Evolutionary conservation across 2,797 vertebrate genomes (phyloP), one percentile per base, ranked within the genome.

Genomic region (Labroides dimidiatus): DNA sequence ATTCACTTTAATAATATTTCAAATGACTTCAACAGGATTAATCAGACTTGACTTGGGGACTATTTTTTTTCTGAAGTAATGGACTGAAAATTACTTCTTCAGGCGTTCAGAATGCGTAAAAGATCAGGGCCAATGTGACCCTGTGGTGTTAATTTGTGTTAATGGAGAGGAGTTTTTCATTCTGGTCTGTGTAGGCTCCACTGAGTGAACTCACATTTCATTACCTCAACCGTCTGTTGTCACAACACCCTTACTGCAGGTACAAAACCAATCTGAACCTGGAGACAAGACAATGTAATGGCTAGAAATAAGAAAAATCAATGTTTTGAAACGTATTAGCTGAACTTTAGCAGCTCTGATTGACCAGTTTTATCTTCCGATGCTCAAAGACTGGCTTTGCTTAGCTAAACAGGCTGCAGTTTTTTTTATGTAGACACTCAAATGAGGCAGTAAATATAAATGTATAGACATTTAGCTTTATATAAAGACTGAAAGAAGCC

Each of bases 21-120:
- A 69, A 70, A 66, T 76, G 64, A 80, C 58, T 77, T 66, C 77
- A 87, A 59, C 27, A 16, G 77, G 75, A 82, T 87, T 84, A 72
- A 55, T 75, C 58, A 57, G 69, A 75, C 65, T 67, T 67, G 75
- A 56, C 37, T 69, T 70, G 59, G 59, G 54, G 48, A 64, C 39
- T 61, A 58, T 82, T 87, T 74, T 54, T n/a, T 15, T 79, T 19
- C 17, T 55, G n/a, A 73, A 72, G 60, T 65, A 61, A 76, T 33
- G 21, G 69, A 48, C 64, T 69, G 6, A 21, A 66, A 66, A 71
- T 43, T 43, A 43, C 51, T 43, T 17, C 11, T 60, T 15, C 21
- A 39, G 45, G 45, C 55, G 57, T 33, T 6, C 33, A 20, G 21
- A 68, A 49, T 24, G 64, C 45, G 48, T 45, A 20, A 54, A 72